Conservation (phyloP, 2,888 invertebrate genomes). For the Sphaeridia pumilis region DNA sequence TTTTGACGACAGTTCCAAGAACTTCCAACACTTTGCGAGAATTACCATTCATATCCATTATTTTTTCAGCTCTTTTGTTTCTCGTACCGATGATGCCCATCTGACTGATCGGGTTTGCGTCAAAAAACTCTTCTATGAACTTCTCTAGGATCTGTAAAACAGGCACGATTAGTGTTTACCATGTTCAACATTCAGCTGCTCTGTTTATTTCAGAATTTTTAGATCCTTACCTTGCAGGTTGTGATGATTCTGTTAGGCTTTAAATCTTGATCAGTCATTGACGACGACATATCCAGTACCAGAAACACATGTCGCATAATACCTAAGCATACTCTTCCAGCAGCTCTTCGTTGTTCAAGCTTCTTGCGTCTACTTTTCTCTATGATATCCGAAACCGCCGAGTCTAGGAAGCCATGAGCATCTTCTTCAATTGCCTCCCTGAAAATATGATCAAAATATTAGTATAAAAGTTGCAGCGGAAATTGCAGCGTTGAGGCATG, state of each 20-base stretch:
- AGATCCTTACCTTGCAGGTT: slow-evolving; percentile 58
- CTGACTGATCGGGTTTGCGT: slow-evolving; percentile 97
- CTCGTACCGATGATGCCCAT: slow-evolving; percentile 80
- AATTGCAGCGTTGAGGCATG: background rate
- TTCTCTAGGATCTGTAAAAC: slow-evolving; percentile 62
- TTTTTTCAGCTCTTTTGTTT: slow-evolving; percentile 86
- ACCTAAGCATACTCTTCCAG: slow-evolving; percentile 71
- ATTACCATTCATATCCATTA: slow-evolving; percentile 82
- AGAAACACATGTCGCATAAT: slow-evolving; percentile 97
- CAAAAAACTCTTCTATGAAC: slow-evolving; percentile 94
- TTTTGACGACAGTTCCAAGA: slow-evolving; percentile 24
- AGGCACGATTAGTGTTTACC: background rate
- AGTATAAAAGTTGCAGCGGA: background rate
- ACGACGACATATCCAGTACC: slow-evolving; percentile 82
- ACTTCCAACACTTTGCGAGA: slow-evolving; percentile 64
- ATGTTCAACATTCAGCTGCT: too few relatives aligned
- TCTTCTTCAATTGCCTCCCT: slow-evolving; percentile 95
- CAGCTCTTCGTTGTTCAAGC: slow-evolving; percentile 51
- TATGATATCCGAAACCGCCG: slow-evolving; percentile 80
- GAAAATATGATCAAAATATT: slow-evolving; percentile 38
- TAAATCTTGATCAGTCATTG: slow-evolving; percentile 89
- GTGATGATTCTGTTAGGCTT: slow-evolving; percentile 84
- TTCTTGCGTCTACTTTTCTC: slow-evolving; percentile 75
- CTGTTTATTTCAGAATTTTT: too few relatives aligned
- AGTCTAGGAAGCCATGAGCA: slow-evolving; percentile 80